Conservation (phyloP, 2,888 invertebrate genomes). For the Agonopterix alstromeriana region DNA sequence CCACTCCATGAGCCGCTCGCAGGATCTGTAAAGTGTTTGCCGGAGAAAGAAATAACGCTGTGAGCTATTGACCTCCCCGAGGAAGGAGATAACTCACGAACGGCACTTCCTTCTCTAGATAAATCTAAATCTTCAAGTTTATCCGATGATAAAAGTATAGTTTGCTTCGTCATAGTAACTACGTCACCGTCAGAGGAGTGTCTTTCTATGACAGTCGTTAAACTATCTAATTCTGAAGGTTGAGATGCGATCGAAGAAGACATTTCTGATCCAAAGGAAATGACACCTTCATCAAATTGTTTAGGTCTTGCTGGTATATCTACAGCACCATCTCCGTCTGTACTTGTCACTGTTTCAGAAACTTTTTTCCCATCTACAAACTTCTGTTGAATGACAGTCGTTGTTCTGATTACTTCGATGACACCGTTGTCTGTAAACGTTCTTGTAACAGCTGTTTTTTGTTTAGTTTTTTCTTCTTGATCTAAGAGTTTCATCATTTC, state of each 20-base stretch:
- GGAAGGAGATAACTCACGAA: constrained; percentile 71
- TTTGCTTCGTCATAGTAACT: constrained; percentile 56
- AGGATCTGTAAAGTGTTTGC: constrained; percentile 76
- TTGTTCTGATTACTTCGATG: constrained; percentile 62
- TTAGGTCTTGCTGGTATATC: constrained; percentile 59
- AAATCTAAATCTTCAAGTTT: constrained; percentile 64
- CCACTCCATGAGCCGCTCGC: constrained; percentile 75
- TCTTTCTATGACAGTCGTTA: constrained; percentile 66
- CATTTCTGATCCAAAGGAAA: constrained; percentile 70
- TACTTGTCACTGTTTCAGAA: constrained; percentile 59
- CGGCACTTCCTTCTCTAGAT: constrained; percentile 54
- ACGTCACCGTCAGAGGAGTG: constrained; percentile 64
- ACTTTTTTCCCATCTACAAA: constrained; percentile 70
- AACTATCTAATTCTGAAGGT: constrained; percentile 68
- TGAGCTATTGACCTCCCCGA: constrained; percentile 71
- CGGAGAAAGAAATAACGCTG: constrained; percentile 59
- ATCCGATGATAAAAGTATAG: constrained; percentile 47
- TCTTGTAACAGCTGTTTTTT: constrained; percentile 32
- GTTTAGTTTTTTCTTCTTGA: constrained; percentile 65
- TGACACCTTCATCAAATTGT: constrained; percentile 51
- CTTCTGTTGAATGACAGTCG: constrained; percentile 63
- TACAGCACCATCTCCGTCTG: constrained; percentile 59
- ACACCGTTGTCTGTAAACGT: constrained; percentile 49
- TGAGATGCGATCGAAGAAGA: constrained; percentile 71
- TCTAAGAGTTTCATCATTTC: constrained; percentile 76